Conservation (phyloP, 2,888 invertebrate species). For the Perizoma affinitatum region DNA sequence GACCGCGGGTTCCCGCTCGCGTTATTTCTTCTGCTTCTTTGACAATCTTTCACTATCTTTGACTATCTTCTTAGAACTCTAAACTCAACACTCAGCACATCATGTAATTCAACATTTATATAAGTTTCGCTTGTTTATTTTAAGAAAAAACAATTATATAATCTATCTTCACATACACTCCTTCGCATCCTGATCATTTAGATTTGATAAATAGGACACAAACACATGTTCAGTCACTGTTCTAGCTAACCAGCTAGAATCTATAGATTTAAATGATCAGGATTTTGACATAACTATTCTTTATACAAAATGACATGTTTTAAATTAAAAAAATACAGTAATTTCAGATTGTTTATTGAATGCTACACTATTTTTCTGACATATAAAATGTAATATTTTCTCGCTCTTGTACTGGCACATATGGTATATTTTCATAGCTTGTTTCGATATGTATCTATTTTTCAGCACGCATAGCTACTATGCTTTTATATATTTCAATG, state of each 20-base stretch:
- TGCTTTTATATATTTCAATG: conserved; percentile 39
- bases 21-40: conserved; percentile 65
- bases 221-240: conserved; percentile 11
- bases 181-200: conserved; percentile 41
- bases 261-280: conserved; percentile 30
- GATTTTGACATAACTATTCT: conserved; percentile 56
- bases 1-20: conserved; percentile 63
- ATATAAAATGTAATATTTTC: conserved; percentile 73
- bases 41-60: conserved; percentile 50
- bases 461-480: conserved; percentile 68
- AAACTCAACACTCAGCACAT: conserved; percentile 70
- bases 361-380: conserved; percentile 78
- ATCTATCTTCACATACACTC: conserved; percentile 57
- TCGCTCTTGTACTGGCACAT: conserved; percentile 71
- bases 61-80: conserved; percentile 51
- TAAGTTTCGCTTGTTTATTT: conserved; percentile 37
- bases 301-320: conserved; percentile 63
- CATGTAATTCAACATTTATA: conserved; percentile 69
- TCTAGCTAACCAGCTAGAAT: conserved; percentile 12
- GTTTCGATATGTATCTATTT: conserved; percentile 62
- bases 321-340: conserved; percentile 76
- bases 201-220: conserved; percentile 8
- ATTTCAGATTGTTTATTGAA: conserved; percentile 75
- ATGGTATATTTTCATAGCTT: conserved; percentile 78
- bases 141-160: conserved; percentile 26